phyloP scores from a whole-genome alignment of 2,888 invertebrate genomes.

The Melanostoma scalare region DNA sequence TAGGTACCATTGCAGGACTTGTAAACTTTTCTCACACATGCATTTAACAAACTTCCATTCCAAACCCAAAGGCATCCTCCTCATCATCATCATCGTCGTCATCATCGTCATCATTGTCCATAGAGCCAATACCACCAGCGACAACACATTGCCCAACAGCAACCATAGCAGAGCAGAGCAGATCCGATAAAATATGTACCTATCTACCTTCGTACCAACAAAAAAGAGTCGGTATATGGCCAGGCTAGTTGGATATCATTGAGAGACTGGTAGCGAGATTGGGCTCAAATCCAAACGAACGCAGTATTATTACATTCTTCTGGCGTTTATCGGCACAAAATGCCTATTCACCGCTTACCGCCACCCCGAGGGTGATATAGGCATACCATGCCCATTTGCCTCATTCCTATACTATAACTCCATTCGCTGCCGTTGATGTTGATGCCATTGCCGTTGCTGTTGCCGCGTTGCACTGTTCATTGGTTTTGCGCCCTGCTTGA shows the following conservation, averaged over 20 bases:
- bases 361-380: slow-evolving; percentile 60
- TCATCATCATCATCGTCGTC: slow-evolving; percentile 29
- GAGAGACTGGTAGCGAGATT: slow-evolving; percentile 63
- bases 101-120: slow-evolving; percentile 8
- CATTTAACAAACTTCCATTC: slow-evolving; percentile 34
- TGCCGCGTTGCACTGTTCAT: slow-evolving; percentile 32
- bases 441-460: no score
- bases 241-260: slow-evolving; percentile 58
- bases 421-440: slow-evolving; percentile 6
- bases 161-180: slow-evolving; percentile 16
- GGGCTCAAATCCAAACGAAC: slow-evolving; percentile 66
- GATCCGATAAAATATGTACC: slow-evolving; percentile 10
- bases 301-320: slow-evolving; percentile 65
- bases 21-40: slow-evolving; percentile 29
- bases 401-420: slow-evolving; percentile 15
- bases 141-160: slow-evolving; percentile 34
- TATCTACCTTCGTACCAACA: slow-evolving; percentile 7
- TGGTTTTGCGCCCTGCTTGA: slow-evolving; percentile 41
- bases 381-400: slow-evolving; percentile 47
- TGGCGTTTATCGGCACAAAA: slow-evolving; percentile 72
- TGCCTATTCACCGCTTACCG: slow-evolving; percentile 68
- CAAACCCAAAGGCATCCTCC: slow-evolving; percentile 47
- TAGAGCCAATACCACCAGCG: slow-evolving; percentile 34
- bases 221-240: slow-evolving; percentile 22
- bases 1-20: background rate